phyloP scores from a whole-genome alignment of 2,797 vertebrate genomes.

The Cichlasoma orientale region DNA sequence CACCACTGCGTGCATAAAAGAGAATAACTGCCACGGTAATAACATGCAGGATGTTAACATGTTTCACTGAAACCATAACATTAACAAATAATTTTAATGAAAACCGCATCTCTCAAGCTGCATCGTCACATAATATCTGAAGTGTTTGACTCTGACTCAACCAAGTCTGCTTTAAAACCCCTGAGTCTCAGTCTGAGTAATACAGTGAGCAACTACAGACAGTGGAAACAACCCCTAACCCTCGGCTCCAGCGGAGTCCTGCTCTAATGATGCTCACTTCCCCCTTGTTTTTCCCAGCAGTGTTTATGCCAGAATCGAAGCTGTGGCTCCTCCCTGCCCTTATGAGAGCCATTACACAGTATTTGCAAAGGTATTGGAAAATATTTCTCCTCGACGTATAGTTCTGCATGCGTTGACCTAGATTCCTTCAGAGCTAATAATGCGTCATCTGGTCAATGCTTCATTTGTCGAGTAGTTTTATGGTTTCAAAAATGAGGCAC shows the following conservation, averaged over 20 bases:
- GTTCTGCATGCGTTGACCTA: background rate
- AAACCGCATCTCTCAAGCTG: background rate
- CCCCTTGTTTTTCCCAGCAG: conserved; percentile 37
- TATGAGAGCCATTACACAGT: conserved; percentile 18
- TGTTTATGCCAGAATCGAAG: conserved; percentile 28
- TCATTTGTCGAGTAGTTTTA: conserved; percentile 29
- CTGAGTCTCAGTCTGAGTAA: conserved; percentile 8
- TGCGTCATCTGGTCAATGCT: conserved; percentile 9
- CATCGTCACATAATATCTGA: background rate
- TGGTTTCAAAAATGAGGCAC: conserved; percentile 7
- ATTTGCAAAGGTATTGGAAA: conserved; percentile 1
- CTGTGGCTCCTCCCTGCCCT: conserved; percentile 17
- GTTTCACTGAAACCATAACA: background rate
- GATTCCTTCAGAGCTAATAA: background rate
- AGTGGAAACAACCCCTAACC: conserved; percentile 22
- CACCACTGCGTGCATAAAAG: background rate
- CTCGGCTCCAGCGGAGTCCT: conserved; percentile 31
- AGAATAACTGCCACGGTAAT: background rate
- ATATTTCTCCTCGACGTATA: background rate
- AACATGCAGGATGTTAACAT: background rate
- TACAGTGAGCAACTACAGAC: conserved; percentile 10
- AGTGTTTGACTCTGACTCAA: background rate
- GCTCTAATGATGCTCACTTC: conserved; percentile 66
- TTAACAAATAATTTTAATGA: background rate
- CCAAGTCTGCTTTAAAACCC: background rate